Conservation (phyloP, 2,113 vertebrate genomes). For the Mus pahari region DNA sequence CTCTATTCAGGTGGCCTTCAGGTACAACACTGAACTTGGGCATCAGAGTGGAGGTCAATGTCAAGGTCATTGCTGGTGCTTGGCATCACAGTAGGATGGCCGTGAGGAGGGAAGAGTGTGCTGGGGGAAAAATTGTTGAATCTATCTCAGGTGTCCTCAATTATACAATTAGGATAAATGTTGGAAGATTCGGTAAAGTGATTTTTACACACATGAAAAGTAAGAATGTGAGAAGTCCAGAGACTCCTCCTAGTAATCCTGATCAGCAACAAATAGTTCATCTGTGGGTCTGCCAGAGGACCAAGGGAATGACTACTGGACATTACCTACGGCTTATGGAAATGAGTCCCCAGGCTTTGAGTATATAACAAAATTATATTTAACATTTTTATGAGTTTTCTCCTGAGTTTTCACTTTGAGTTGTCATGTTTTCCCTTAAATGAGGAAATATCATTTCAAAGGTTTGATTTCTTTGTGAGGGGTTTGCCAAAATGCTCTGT, state of each 20-base stretch:
- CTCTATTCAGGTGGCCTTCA: background rate
- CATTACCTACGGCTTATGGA: background rate
- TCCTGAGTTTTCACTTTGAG: slow-evolving; percentile 29
- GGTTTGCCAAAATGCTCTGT: background rate
- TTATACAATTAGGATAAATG: background rate
- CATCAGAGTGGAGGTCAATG: background rate
- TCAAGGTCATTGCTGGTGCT: background rate
- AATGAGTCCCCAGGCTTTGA: background rate
- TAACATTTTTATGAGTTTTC: background rate
- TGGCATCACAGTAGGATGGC: background rate
- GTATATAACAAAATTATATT: background rate
- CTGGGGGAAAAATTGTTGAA: background rate
- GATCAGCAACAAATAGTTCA: background rate
- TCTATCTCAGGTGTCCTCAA: background rate
- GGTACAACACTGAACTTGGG: background rate
- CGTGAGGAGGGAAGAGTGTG: background rate
- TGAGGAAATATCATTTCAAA: background rate
- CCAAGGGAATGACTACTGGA: background rate
- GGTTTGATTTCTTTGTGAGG: background rate
- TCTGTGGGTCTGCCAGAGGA: background rate
- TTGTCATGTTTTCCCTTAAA: background rate
- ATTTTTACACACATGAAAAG: background rate
- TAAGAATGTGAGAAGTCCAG: background rate
- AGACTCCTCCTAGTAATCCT: background rate
- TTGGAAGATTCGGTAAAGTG: background rate